Base-by-base conservation (phyloP, 2,113 vertebrate species). In the Anarrhichthys ocellatus region DNA sequence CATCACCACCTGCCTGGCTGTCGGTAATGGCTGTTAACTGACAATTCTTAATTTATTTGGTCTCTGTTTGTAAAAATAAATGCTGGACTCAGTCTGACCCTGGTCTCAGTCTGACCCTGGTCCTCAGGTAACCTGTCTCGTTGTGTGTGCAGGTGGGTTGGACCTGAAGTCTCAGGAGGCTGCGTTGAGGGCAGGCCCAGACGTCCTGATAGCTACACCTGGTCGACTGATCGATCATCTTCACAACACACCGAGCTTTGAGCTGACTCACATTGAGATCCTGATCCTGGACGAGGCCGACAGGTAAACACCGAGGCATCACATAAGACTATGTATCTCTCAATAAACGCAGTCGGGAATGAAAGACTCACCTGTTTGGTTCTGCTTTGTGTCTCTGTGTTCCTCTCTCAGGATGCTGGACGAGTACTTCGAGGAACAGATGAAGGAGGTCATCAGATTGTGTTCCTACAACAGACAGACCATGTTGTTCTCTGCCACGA, bases 381-480 rank as follows among this genome's bases (percentile, higher is more conserved):
- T 50, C 7, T 42, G 2, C 34, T 22, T 2, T 18, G 6, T 44
- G 63, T 56, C 1, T 46, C 44, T 78, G 6, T 81, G 36, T 58
- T 15, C 38, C 74, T 76, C 90, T 1, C 5, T 56, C 90, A 99
- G 98, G 92, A 99, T 99, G 98, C 81, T 99, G 92, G 98, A 99
- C 9, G 98, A 99, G 78, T 99, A 99, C 92, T 99, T 99, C 78
- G 98, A 99, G 89, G 98, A 99, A 68, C 98, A 99, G 95, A 99
- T 99, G 98, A 99, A 99, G 88, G 98, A 99, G 93, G 96, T 99
- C 87, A 99, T 99, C 89, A 94, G 94, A 44, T 59, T 98, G 90
- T 99, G 98, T 69, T 96, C 97, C 24, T 96, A 95, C 82, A 98
- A 98, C 88, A 95, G 96, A 80, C 98, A 99, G 92, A 99, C 98